phyloP scores from a whole-genome alignment of 1,140 invertebrate species.

The Ceratitis capitata region DNA sequence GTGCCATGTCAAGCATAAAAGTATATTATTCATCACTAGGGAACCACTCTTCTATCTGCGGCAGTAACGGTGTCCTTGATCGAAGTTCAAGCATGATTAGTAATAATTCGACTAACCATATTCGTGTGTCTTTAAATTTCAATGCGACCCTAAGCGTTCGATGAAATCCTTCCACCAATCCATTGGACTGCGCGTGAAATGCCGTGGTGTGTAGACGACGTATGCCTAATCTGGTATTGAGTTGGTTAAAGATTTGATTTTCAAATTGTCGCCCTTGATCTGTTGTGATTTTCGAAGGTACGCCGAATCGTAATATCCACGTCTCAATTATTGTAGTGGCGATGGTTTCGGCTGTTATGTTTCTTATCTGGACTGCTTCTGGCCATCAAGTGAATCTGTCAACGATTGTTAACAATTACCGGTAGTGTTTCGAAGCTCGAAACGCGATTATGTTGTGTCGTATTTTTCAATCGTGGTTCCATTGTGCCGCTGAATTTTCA shows the following conservation, averaged over 20 bases:
- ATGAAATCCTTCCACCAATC: conserved; percentile 65
- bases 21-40: no score
- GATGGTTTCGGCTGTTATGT: conserved; percentile 59
- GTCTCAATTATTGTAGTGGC: conserved; percentile 52
- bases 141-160: conserved; percentile 43
- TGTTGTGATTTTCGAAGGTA: conserved; percentile 51
- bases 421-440: conserved; percentile 24
- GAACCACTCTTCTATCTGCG: no score
- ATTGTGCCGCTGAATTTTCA: conserved; percentile 34
- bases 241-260: conserved; percentile 47
- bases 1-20: no score
- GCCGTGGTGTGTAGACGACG: conserved; percentile 56
- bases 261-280: conserved; percentile 58
- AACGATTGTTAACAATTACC: conserved; percentile 50
- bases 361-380: conserved; percentile 48
- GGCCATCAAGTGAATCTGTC: conserved; percentile 57
- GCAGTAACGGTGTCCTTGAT: no score
- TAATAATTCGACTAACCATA: conserved; percentile 61
- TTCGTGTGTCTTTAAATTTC: conserved; percentile 48
- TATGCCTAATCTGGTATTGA: conserved; percentile 47
- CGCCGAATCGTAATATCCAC: conserved; percentile 63
- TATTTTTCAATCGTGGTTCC: background rate
- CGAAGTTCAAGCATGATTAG: conserved; percentile 63
- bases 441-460: background rate
- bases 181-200: conserved; percentile 63